Percentiles rank a stretch among this genome's conserved stretches.
These are phyloP conservation scores for Trissolcus brochymenae DNA, from an alignment of 2,888 invertebrate species.

Conservation along the genomic window DNA sequence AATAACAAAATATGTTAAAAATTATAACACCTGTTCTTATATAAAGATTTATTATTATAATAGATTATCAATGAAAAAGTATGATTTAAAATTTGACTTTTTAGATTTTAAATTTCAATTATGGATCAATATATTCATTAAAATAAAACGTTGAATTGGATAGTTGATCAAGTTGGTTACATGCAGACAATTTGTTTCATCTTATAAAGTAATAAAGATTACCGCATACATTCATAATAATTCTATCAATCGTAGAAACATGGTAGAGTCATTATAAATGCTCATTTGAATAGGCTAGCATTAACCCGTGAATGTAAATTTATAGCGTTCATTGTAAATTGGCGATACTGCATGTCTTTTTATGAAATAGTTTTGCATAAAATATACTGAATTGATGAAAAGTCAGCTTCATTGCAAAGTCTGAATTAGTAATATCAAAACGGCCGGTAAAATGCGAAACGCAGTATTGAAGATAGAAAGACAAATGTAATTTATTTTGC, in stretches of 20 bases:
- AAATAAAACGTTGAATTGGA: too few species aligned
- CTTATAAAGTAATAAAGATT: neutral
- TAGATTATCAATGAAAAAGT: too few species aligned
- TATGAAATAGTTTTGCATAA: neutral
- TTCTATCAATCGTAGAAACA: neutral
- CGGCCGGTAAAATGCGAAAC: conserved; percentile 66
- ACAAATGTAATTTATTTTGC: conserved; percentile 74
- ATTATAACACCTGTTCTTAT: too few species aligned
- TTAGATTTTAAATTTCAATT: too few species aligned
- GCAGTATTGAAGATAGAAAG: conserved; percentile 70
- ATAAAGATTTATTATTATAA: too few species aligned
- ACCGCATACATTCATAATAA: neutral
- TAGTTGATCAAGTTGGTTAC: neutral
- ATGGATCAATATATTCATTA: too few species aligned
- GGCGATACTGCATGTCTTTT: conserved; percentile 4
- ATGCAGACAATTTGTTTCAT: neutral
- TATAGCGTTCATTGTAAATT: conserved; percentile 27
- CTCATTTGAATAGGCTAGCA: too few species aligned
- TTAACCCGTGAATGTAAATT: neutral
- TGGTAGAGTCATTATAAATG: conserved; percentile 6
- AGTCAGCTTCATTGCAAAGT: conserved; percentile 15
- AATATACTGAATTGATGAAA: conserved; percentile 5
- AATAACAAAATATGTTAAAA: too few species aligned
- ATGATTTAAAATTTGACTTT: too few species aligned
- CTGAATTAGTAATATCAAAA: conserved; percentile 23